Conservation (phyloP, 2,888 invertebrate species). For the Parthenolecanium corni region DNA sequence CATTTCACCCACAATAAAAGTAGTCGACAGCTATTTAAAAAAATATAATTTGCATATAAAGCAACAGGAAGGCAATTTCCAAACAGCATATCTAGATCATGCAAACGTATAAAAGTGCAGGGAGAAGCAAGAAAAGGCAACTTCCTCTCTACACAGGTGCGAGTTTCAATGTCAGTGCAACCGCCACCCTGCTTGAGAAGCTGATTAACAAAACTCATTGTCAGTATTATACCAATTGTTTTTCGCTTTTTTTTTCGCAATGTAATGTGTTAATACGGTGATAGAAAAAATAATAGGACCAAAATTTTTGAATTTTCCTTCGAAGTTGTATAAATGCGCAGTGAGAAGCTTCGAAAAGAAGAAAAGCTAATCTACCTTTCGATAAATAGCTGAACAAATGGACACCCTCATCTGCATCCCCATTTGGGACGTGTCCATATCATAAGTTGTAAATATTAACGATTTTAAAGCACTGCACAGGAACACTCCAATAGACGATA, state of each 20-base stretch:
- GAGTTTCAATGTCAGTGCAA: background rate
- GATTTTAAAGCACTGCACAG: conserved; percentile 23
- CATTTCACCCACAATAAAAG: too few relatives aligned
- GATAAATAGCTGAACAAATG: conserved; percentile 43
- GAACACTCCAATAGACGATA: conserved; percentile 12
- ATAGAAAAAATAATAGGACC: background rate
- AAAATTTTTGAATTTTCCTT: background rate
- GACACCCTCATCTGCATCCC: conserved; percentile 44
- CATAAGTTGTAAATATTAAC: conserved; percentile 20
- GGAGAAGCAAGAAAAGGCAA: too few relatives aligned
- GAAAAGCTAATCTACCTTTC: conserved; percentile 40
- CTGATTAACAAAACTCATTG: background rate
- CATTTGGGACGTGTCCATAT: conserved; percentile 18
- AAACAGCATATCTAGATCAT: too few relatives aligned
- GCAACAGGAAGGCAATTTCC: too few relatives aligned
- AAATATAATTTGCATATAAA: too few relatives aligned
- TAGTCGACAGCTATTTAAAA: too few relatives aligned
- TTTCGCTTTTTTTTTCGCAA: background rate
- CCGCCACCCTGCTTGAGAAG: background rate
- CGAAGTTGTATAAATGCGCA: background rate
- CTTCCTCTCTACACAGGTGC: too few relatives aligned
- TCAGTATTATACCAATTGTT: background rate
- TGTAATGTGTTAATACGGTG: background rate
- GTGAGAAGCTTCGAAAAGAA: background rate
- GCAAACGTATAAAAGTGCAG: too few relatives aligned